Base-by-base conservation (phyloP, 2,797 vertebrate genomes). In the Aldrovandia affinis region DNA sequence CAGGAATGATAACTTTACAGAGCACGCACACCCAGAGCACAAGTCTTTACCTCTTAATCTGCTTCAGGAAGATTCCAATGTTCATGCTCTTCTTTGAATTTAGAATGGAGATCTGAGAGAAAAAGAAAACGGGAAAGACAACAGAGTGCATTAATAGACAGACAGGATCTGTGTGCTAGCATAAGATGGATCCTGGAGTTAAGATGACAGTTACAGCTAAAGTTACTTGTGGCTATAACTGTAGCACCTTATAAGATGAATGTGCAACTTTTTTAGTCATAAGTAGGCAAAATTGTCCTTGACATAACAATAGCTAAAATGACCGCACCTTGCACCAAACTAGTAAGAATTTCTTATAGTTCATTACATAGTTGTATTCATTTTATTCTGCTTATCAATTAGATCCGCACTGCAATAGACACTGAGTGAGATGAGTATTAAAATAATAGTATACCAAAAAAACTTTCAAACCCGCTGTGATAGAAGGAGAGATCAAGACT, bases 61-160 rank as follows among this genome's bases (percentile, higher is more conserved):
- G 95, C 89, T 95, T 96, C 55, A 97, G 91, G 86, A 96, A 95
- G 89, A 97, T 97, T 2, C 94, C 95, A 57, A 97, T 90, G 84
- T 96, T 97, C 94, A 97, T 96, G 59, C 94, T 96, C 88, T 93
- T 95, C 90, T 96, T 97, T 18, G 95, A 91, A 88, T 96, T 96
- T 82, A 97, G 91, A 84, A 97, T 94, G 59, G 92, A 93, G 61
- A 96, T 89, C 96, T 97, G 68, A 12, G 44, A 78, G 73, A 68
- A 83, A 61, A 25, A 82, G 81, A 77, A 84, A 39, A 87, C 44
- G 80, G 39, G 0, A 33, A 85, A 6, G 83, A 9, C 82, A 83
- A 55, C 81, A 90, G 90, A n/a, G n/a, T n/a, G n/a, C n/a, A n/a
- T n/a, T n/a, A n/a, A n/a, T n/a, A n/a, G n/a, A n/a, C n/a, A n/a